Evolutionary conservation across 2,113 vertebrate genomes (phyloP).

Genomic region (Cochlearius cochlearius): DNA sequence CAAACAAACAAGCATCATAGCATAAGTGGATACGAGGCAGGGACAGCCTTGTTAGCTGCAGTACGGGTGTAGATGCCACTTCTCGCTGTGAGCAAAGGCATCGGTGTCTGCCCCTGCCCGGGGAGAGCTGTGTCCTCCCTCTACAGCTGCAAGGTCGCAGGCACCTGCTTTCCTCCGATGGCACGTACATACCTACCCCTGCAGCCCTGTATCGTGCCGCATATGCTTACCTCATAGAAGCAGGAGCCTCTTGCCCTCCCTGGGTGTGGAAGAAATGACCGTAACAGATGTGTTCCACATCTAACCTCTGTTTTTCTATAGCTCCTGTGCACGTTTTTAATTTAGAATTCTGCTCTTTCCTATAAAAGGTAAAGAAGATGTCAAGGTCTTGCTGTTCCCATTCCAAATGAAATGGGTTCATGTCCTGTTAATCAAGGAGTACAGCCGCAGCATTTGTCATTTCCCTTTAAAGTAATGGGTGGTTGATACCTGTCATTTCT

Average conservation of each 20-base stretch:
- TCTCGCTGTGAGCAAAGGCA: neutral
- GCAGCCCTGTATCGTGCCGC: rapidly evolving
- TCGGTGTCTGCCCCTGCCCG: neutral
- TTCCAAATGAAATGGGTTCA: slow-evolving; percentile 59
- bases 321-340: neutral
- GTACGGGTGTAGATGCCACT: rapidly evolving
- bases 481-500: slow-evolving; percentile 68
- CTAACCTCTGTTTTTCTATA: neutral
- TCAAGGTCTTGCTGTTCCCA: slow-evolving; percentile 56
- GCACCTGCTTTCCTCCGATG: neutral
- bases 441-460: slow-evolving; percentile 43
- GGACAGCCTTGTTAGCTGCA: neutral
- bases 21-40: neutral
- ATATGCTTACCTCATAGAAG: neutral
- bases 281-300: neutral
- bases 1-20: neutral
- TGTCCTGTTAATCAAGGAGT: slow-evolving; percentile 60
- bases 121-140: neutral
- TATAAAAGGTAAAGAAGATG: slow-evolving; percentile 58
- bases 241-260: neutral
- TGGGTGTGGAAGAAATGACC: neutral
- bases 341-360: slow-evolving; percentile 38
- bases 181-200: neutral
- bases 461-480: slow-evolving; percentile 55
- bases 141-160: rapidly evolving